Conservation (phyloP, 2,797 vertebrate species). For the Brachyalestes nurse region DNA sequence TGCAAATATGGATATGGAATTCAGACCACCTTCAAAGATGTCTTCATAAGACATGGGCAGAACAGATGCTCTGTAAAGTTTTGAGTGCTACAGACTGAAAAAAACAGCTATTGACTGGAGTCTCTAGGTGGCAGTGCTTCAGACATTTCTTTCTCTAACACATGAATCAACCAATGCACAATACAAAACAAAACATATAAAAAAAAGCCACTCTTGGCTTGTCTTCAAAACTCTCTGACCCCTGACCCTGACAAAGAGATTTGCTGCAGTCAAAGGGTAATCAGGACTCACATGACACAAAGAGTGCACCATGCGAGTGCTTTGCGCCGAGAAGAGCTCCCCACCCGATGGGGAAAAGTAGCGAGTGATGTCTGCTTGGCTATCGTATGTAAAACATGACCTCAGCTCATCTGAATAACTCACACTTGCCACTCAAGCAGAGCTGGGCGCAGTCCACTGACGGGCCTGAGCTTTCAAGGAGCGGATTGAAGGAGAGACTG, state of each 20-base stretch:
- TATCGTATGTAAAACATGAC: conserved; percentile 33
- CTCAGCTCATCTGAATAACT: conserved; percentile 34
- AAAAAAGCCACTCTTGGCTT: conserved; percentile 76
- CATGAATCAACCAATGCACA: conserved; percentile 26
- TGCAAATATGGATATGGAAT: not conserved
- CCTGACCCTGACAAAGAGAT: conserved; percentile 73
- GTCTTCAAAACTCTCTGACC: conserved; percentile 77
- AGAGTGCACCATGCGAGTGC: conserved; percentile 65
- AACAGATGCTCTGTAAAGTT: conserved; percentile 54
- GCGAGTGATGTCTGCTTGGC: conserved; percentile 36
- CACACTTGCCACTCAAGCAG: conserved; percentile 23
- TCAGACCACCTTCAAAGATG: conserved; percentile 23
- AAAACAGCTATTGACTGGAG: conserved; percentile 71
- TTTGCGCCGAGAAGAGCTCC: conserved; percentile 75
- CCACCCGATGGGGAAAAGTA: conserved; percentile 66
- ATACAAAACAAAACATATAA: conserved; percentile 50
- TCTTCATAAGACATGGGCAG: not conserved
- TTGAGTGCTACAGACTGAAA: conserved; percentile 69
- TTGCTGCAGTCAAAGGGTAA: conserved; percentile 78
- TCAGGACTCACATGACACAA: conserved; percentile 78
- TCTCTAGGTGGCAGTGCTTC: conserved; percentile 41
- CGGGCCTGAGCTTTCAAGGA: conserved; percentile 27
- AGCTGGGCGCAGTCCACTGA: conserved; percentile 26
- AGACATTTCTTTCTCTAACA: conserved; percentile 45
- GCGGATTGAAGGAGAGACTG: not conserved